phyloP scores from a whole-genome alignment of 2,888 invertebrate species.

The Drosophila histrio region DNA sequence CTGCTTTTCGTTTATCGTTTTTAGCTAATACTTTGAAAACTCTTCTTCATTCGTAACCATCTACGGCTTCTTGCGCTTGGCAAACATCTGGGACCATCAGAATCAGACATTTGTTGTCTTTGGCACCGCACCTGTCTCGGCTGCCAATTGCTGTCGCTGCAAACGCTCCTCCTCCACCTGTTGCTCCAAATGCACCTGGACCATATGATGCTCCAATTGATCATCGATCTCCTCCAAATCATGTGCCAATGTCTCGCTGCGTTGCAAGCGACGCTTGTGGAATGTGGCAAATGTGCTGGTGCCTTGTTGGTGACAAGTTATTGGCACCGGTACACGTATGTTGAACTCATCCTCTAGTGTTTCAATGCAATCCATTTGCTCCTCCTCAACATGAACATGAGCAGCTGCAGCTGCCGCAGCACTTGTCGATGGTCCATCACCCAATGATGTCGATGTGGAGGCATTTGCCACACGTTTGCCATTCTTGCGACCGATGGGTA shows the following conservation, averaged over 20 bases:
- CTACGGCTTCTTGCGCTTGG: constrained; percentile 64
- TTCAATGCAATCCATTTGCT: constrained; percentile 71
- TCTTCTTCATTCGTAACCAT: neutral
- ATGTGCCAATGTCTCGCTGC: constrained; percentile 81
- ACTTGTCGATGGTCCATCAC: constrained; percentile 69
- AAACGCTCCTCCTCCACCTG: constrained; percentile 12
- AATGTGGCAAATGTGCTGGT: constrained; percentile 3
- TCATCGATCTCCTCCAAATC: constrained; percentile 74
- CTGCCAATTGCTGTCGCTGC: constrained; percentile 21
- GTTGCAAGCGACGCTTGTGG: constrained; percentile 72
- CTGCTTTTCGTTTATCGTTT: neutral
- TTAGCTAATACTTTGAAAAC: constrained; percentile 10
- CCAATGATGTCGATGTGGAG: neutral
- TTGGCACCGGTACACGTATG: constrained; percentile 66
- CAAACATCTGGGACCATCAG: constrained; percentile 69
- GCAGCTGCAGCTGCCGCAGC: constrained; percentile 61
- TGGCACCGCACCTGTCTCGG: constrained; percentile 53
- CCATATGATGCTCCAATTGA: constrained; percentile 47
- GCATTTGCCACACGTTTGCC: constrained; percentile 16
- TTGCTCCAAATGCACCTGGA: constrained; percentile 45
- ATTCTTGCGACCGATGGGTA: constrained; percentile 62
- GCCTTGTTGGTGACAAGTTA: neutral
- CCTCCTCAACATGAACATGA: neutral
- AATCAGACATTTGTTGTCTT: constrained; percentile 70
- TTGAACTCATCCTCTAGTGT: constrained; percentile 74